Conservation (phyloP, 2,113 vertebrate species). For the Charadrius vociferus region DNA sequence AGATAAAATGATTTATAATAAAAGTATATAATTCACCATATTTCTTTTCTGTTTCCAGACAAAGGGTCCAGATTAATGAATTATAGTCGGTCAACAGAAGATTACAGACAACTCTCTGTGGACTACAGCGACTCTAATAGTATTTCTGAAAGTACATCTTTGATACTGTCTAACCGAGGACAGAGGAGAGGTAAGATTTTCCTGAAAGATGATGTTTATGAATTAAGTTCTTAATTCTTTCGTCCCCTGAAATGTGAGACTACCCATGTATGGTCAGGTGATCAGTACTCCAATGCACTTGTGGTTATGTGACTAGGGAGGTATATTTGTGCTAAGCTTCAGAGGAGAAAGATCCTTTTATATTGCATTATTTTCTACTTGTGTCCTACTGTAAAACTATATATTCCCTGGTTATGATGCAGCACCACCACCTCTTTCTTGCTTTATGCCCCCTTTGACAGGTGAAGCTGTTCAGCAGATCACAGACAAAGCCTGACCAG, state of each 20-base stretch:
- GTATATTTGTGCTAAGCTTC: neutral
- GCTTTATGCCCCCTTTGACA: neutral
- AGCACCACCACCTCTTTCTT: neutral
- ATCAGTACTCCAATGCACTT: neutral
- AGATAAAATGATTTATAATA: neutral
- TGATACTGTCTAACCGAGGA: conserved; percentile 47
- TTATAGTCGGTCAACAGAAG: conserved; percentile 55
- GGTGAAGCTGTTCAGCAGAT: neutral
- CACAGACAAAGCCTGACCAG: neutral
- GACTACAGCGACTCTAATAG: conserved; percentile 62
- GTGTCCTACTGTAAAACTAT: neutral
- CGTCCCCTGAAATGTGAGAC: neutral
- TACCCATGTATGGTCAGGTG: neutral
- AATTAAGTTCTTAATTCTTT: neutral
- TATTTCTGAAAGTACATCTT: conserved; percentile 56
- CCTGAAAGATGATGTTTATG: neutral
- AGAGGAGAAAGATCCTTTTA: neutral
- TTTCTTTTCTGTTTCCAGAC: conserved; percentile 21
- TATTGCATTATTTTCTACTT: neutral
- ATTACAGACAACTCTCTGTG: conserved; percentile 48
- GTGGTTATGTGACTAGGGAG: neutral
- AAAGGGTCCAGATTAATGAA: conserved; percentile 58
- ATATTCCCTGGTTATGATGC: neutral
- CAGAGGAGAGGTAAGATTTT: conserved; percentile 26
- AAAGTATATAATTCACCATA: neutral